phyloP scores from a whole-genome alignment of 2,888 invertebrate genomes.

The Galerucella pusilla region DNA sequence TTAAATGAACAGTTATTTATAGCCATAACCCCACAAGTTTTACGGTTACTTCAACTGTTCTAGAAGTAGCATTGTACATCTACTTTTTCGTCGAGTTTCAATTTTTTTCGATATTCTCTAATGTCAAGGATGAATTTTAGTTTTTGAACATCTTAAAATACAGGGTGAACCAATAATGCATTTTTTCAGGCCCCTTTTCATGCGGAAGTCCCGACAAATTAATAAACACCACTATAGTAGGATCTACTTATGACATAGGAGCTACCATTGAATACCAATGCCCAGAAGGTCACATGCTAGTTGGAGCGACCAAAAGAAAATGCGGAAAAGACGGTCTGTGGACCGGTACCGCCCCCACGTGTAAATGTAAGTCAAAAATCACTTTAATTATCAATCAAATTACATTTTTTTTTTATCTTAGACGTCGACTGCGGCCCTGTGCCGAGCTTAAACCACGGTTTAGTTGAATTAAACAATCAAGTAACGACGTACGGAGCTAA shows the following conservation, averaged over 20 bases:
- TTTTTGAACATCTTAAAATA: no score
- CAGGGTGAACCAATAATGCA: no score
- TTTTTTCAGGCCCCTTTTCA: constrained; percentile 76
- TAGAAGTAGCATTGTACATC: no score
- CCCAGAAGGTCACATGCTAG: constrained; percentile 83
- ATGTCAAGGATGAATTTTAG: no score
- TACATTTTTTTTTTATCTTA: constrained; percentile 57
- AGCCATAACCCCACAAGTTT: no score
- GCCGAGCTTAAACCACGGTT: constrained; percentile 78
- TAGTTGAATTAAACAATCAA: constrained; percentile 73
- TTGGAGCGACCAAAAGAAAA: constrained; percentile 75
- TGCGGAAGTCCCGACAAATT: constrained; percentile 91
- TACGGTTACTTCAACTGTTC: no score
- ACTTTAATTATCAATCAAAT: constrained; percentile 8
- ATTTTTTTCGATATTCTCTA: no score
- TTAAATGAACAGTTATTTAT: no score
- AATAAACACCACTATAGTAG: constrained; percentile 83
- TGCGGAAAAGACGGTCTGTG: constrained; percentile 84
- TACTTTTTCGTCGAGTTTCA: no score
- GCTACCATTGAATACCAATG: constrained; percentile 80
- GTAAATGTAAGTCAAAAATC: constrained; percentile 78
- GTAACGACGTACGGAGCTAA: constrained; percentile 84
- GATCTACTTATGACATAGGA: constrained; percentile 77
- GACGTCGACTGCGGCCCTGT: constrained; percentile 85
- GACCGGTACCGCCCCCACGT: constrained; percentile 84